Evolutionary conservation across 2,113 vertebrate species (phyloP), one percentile per base, ranked within the genome.

Genomic region (Brachyhypopomus gauderio): DNA sequence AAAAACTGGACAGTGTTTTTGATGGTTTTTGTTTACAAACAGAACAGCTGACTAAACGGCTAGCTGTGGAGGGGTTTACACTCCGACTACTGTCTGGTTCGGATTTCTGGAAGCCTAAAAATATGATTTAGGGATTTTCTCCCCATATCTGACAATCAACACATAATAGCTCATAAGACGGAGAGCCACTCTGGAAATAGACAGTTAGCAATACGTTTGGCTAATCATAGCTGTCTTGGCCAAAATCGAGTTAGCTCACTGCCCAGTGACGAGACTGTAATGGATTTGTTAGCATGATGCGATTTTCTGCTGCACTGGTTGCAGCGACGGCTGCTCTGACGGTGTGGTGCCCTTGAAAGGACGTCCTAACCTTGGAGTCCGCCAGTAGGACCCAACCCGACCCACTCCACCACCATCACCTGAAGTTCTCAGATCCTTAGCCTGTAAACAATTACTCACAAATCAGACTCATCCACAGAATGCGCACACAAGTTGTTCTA

Each of bases 401-500:
- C 66, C 19, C 9, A 34, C 25, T 12, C 25, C 77, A 71, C 27
- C n/a, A 27, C 12, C 66, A 71, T 30, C 38, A 73, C 64, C 62
- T 52, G 58, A 30, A 73, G 30, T 11, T 66, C 36, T 70, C 67
- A 48, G 45, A 45, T n/a, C 23, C 45, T 71, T 41, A 59, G 56
- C 36, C 25, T 73, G 77, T 80, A 86, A 82, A 89, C 84, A 77
- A 17, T 11, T 56, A 45, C n/a, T 77, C 52, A 81, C 56, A 56
- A 84, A 72, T 60, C 25, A 73, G 76, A 82, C 86, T 69, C 59
- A 36, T 70, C 86, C 12, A 88, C 58, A 89, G 84, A 81, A 52
- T 75, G 82, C 69, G 20, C 78, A 87, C 77, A 76, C 76, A 81
- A 77, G 84, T 78, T 83, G 84, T 63, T 89, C 88, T 91, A 89